A percentile compares a stretch with the other conserved stretches of the same genome.
phyloP scores from a whole-genome alignment of 2,797 vertebrate genomes.

The Bovichtus diacanthus region DNA sequence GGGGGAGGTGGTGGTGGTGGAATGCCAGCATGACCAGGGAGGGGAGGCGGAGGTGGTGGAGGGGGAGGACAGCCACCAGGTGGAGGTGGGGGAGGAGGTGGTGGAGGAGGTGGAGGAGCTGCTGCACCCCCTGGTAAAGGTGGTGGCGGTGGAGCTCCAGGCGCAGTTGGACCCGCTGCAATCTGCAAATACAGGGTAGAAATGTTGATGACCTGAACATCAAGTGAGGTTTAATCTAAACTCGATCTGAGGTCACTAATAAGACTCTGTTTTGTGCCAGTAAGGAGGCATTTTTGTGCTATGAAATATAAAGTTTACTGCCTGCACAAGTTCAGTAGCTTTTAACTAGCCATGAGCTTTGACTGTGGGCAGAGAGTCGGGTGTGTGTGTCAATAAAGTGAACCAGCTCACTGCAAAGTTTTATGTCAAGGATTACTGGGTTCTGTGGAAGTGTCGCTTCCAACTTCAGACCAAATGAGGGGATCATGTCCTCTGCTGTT shows the following conservation, averaged over 20 bases:
- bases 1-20: conserved; percentile 84
- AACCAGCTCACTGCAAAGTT: neutral
- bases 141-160: conserved; percentile 60
- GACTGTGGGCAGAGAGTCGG: neutral
- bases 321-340: neutral
- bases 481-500: neutral
- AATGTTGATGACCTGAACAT: neutral
- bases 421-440: neutral
- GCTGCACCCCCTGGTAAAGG: conserved; percentile 71
- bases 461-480: neutral
- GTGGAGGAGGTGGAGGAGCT: conserved; percentile 77
- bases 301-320: neutral
- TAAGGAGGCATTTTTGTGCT: neutral
- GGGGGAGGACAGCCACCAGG: conserved; percentile 75
- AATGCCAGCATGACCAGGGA: conserved; percentile 61
- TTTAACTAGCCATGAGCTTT: neutral
- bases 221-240: neutral
- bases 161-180: conserved; percentile 65
- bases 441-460: neutral
- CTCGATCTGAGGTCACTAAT: neutral
- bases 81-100: conserved; percentile 84
- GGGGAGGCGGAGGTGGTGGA: conserved; percentile 77
- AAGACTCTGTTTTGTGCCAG: neutral
- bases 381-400: neutral
- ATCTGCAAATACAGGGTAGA: conserved; percentile 65